Conservation (phyloP, 2,113 vertebrate genomes). For the Rhinoptilus africanus region DNA sequence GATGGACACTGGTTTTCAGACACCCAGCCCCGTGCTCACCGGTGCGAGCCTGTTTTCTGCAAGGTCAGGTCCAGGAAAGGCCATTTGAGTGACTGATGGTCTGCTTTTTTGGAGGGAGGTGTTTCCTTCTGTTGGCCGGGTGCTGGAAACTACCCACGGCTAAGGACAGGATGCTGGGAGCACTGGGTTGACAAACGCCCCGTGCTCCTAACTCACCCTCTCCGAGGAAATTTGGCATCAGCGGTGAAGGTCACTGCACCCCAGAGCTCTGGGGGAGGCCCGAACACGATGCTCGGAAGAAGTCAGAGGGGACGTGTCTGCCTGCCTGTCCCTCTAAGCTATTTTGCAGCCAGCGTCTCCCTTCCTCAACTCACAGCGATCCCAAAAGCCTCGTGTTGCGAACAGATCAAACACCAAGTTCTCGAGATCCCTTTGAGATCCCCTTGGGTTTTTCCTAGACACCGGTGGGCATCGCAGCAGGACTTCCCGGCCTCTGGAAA, state of each 20-base stretch:
- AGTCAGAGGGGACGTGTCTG: neutral
- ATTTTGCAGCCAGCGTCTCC: neutral
- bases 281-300: neutral
- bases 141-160: neutral
- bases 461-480: fast-evolving
- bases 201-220: neutral
- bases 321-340: neutral
- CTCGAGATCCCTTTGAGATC: neutral
- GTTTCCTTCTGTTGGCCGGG: neutral
- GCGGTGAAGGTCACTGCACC: neutral
- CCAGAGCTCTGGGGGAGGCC: neutral
- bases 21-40: fast-evolving
- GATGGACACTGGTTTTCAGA: neutral
- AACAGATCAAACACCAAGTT: neutral
- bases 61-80: neutral
- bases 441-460: neutral
- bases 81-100: neutral
- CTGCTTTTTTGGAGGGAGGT: neutral
- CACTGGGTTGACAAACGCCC: neutral
- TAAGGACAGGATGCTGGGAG: neutral
- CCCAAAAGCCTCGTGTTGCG: neutral
- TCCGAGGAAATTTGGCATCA: neutral
- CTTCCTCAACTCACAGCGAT: neutral
- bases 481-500: neutral
- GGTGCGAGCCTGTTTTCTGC: neutral